Base-by-base conservation (phyloP, 2,888 invertebrate species). In the Volucella inflata region DNA sequence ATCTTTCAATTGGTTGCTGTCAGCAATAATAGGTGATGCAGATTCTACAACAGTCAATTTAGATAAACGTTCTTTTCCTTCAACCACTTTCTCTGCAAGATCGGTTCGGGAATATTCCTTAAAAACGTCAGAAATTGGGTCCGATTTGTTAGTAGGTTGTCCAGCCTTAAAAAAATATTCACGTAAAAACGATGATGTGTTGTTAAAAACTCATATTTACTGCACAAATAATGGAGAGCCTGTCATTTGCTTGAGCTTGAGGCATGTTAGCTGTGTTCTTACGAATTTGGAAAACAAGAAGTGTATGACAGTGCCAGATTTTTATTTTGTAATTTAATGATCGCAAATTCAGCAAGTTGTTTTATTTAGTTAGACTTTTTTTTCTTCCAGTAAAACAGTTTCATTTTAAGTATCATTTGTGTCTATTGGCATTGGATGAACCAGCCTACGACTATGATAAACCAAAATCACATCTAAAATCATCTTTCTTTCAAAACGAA, bases 71-170 rank as follows among this genome's bases (percentile, higher is more conserved):
- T 90, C 89, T 10, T 89, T 87, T 0, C 57, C n/a, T 2, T 80
- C 80, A 11, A 91, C 82, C n/a, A 89, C 30, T 51, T 87, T 65
- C 17, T 89, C 89, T 2, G 91, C 91, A 1, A 89, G 83, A 44
- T 91, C 91, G 38, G 89, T 89, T 0, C 74, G 16, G 10, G 89
- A 80, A 10, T 84, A 81, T 0, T 87, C 80, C 9, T 36, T 85
- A 11, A 91, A 21, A 11, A 88, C 77, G n/a, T 75, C 87, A 0
- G 42, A 50, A 8, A 87, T 40, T 40, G 72, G 74, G 10, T 62
- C 68, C 0, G 68, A 72, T 0, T 57, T 6, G 9, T 2, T 1
- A 0, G 87, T 48, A 6, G 62, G 2, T 8, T 88, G n/a, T 0
- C 91, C 91, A 0, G 91, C 91, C 0, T 85, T n/a, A n/a, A 36